Conservation (phyloP, 1,140 invertebrate genomes). For the Aphidius gifuensis region DNA sequence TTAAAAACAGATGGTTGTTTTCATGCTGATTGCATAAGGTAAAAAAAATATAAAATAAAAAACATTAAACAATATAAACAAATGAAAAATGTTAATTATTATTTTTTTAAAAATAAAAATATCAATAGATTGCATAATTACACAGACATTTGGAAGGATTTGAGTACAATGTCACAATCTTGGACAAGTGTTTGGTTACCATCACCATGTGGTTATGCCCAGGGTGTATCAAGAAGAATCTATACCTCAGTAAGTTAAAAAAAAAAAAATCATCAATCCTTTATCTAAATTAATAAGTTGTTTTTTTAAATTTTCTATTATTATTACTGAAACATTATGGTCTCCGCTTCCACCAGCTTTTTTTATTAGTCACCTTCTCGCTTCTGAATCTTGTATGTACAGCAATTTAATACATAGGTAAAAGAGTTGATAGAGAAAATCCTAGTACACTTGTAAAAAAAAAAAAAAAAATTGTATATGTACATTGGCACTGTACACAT, state of each 20-base stretch:
- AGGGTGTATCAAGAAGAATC: conserved; percentile 75
- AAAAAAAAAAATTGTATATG: too few relatives aligned
- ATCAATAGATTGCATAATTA: conserved; percentile 66
- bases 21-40: conserved; percentile 66
- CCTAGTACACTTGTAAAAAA: too few relatives aligned
- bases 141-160: conserved; percentile 66
- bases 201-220: conserved; percentile 65
- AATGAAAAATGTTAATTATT: neutral
- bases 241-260: conserved; percentile 61
- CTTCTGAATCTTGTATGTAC: neutral
- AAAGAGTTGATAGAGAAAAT: too few relatives aligned
- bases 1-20: conserved; percentile 62
- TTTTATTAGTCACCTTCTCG: conserved; percentile 23
- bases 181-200: conserved; percentile 72
- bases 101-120: conserved; percentile 2
- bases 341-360: conserved; percentile 19
- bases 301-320: neutral
- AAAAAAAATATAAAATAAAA: conserved; percentile 31
- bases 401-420: too few relatives aligned
- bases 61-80: conserved; percentile 12
- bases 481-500: too few relatives aligned
- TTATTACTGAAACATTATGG: conserved; percentile 16
- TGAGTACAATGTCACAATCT: conserved; percentile 63
- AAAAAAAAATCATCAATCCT: neutral
- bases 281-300: neutral